A percentile compares a stretch with the other conserved stretches of the same genome.
Evolutionary conservation across 2,888 invertebrate species (phyloP).

Genomic region (Drosophila longiperda): DNA sequence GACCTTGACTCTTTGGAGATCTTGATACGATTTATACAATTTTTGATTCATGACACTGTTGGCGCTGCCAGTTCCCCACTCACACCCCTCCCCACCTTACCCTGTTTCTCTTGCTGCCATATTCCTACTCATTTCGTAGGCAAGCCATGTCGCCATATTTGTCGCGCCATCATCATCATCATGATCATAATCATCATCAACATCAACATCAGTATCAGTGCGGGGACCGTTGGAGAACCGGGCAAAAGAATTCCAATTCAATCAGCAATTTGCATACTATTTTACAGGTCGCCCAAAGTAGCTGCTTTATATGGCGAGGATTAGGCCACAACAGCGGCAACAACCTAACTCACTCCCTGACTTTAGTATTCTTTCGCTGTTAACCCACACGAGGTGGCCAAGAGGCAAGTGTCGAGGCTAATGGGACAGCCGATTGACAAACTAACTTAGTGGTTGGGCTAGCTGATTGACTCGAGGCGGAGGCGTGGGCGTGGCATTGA

Average conservation of each 20-base stretch:
- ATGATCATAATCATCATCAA: neutral
- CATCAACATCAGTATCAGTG: neutral
- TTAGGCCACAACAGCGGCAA: conserved; percentile 35
- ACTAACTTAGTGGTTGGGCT: conserved; percentile 57
- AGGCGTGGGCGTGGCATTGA: conserved; percentile 51
- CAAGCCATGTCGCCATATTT: conserved; percentile 72
- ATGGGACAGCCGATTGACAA: conserved; percentile 76
- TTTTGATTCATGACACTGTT: conserved; percentile 71
- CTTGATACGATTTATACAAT: conserved; percentile 75
- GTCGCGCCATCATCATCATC: conserved; percentile 42
- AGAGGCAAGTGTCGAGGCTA: conserved; percentile 69
- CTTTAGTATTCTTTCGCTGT: neutral
- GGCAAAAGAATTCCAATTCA: conserved; percentile 62
- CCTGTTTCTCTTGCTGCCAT: neutral
- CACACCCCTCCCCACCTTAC: neutral
- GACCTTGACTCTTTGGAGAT: conserved; percentile 76
- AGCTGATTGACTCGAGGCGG: conserved; percentile 30
- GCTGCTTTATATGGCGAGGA: conserved; percentile 66
- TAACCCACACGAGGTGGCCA: conserved; percentile 10
- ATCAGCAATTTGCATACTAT: conserved; percentile 76
- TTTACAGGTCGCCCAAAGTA: conserved; percentile 55
- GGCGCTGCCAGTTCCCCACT: conserved; percentile 11
- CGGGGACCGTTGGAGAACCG: conserved; percentile 27
- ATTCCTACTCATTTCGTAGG: conserved; percentile 66
- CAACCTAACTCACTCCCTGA: conserved; percentile 16